A percentile compares a stretch with the other conserved stretches of the same genome.
Conservation (phyloP, 30 jellyfish, hydroid and myxozoan species). For the Aurelia sp. region DNA sequence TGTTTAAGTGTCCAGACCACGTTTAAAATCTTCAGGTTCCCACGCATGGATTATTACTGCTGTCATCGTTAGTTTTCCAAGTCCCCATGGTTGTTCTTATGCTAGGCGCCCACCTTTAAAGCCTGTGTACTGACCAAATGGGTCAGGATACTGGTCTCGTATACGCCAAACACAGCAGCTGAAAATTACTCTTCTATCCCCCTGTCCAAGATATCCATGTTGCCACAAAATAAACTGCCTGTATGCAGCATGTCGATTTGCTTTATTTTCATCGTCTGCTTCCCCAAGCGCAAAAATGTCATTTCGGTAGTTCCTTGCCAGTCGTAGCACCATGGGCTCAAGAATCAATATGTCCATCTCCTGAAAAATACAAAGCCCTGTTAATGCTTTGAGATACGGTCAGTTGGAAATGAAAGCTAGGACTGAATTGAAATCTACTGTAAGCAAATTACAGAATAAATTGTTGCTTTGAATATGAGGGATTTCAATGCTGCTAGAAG, state of each 20-base stretch:
- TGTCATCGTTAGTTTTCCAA: too few relatives aligned
- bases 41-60: too few relatives aligned
- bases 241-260: conserved; percentile 8
- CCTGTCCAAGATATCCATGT: not conserved
- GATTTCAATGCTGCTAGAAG: too few relatives aligned
- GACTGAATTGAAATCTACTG: too few relatives aligned
- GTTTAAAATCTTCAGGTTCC: too few relatives aligned
- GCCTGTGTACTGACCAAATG: not conserved
- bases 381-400: too few relatives aligned
- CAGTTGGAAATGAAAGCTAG: too few relatives aligned
- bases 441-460: too few relatives aligned
- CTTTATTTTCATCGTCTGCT: not conserved
- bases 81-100: too few relatives aligned
- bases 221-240: not conserved
- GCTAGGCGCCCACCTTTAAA: not conserved
- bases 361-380: not conserved
- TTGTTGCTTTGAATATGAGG: too few relatives aligned
- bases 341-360: conserved; percentile 5
- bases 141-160: conserved; percentile 2
- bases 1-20: too few relatives aligned
- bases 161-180: conserved; percentile 5
- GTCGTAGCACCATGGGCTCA: conserved; percentile 3
- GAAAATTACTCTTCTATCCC: not conserved
- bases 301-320: not conserved
- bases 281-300: not conserved